Conservation (phyloP, 1,140 invertebrate genomes). For the Paracyclopina nana region DNA sequence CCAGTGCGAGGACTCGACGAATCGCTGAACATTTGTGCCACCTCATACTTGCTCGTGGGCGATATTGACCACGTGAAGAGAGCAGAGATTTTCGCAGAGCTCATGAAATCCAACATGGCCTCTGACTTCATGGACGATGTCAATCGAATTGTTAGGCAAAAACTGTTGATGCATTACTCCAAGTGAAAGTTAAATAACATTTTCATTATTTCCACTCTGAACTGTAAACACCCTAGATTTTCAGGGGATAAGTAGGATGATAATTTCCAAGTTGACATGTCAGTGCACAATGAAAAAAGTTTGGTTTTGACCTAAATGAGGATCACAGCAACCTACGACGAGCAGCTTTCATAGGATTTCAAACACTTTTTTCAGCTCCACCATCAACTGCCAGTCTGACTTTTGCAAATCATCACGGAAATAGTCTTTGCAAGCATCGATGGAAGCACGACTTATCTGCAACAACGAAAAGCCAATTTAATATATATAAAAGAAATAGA, state of each 20-base stretch:
- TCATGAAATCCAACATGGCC: neutral
- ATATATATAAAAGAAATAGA: no score
- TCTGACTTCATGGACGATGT: constrained; percentile 12
- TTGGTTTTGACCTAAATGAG: no score
- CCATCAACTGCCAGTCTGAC: constrained; percentile 91
- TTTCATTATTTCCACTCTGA: no score
- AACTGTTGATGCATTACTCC: neutral
- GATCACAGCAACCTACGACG: no score
- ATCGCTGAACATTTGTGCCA: neutral
- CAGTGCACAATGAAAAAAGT: no score
- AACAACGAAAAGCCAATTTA: constrained; percentile 33
- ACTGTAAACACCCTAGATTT: no score
- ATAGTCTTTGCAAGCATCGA: constrained; percentile 96
- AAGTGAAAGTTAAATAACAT: neutral
- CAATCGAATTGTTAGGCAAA: neutral
- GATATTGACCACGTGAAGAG: neutral
- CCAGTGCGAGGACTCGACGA: constrained; percentile 4
- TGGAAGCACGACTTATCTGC: constrained; percentile 88
- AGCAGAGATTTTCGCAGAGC: neutral
- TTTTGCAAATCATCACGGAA: constrained; percentile 92
- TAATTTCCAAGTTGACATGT: no score
- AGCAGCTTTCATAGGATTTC: constrained; percentile 60
- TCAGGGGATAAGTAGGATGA: no score
- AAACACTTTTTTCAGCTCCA: constrained; percentile 94
- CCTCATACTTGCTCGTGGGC: constrained; percentile 3